Evolutionary conservation across 2,113 vertebrate genomes (phyloP).

Genomic region (Beaufortia kweichowensis): DNA sequence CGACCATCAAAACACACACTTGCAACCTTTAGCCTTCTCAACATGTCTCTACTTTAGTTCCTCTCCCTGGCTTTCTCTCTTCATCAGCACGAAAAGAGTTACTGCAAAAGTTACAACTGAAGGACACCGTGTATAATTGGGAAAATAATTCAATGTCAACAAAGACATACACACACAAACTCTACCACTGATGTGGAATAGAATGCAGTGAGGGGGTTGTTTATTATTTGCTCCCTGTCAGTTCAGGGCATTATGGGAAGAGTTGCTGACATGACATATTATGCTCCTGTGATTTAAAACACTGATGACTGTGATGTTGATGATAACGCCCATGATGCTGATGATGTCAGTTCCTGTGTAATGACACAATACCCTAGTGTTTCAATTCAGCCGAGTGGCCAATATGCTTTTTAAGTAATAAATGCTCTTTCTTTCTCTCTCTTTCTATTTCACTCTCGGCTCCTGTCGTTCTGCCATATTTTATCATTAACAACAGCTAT

Average conservation of each 20-base stretch:
- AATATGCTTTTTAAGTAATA: constrained; percentile 10
- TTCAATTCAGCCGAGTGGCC: background rate
- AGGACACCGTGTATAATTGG: constrained; percentile 24
- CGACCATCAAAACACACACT: constrained; percentile 16
- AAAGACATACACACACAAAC: background rate
- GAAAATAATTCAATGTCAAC: constrained; percentile 36
- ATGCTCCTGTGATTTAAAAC: constrained; percentile 26
- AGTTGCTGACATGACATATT: constrained; percentile 32
- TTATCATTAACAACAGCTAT: constrained; percentile 44
- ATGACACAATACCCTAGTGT: background rate
- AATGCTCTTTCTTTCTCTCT: background rate
- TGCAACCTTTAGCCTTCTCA: constrained; percentile 19
- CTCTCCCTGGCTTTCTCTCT: constrained; percentile 1
- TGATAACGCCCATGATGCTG: background rate
- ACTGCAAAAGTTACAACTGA: constrained; percentile 3
- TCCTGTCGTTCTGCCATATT: constrained; percentile 26
- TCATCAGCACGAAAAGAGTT: constrained; percentile 10
- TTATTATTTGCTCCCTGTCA: constrained; percentile 8
- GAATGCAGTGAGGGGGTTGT: background rate
- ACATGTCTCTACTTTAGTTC: background rate
- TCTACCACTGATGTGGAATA: background rate
- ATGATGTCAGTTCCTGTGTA: background rate
- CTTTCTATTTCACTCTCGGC: constrained; percentile 20
- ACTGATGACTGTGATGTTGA: background rate
- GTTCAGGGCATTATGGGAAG: background rate